Evolutionary conservation across 2,113 vertebrate genomes (phyloP).

Genomic region (Callospermophilus lateralis): DNA sequence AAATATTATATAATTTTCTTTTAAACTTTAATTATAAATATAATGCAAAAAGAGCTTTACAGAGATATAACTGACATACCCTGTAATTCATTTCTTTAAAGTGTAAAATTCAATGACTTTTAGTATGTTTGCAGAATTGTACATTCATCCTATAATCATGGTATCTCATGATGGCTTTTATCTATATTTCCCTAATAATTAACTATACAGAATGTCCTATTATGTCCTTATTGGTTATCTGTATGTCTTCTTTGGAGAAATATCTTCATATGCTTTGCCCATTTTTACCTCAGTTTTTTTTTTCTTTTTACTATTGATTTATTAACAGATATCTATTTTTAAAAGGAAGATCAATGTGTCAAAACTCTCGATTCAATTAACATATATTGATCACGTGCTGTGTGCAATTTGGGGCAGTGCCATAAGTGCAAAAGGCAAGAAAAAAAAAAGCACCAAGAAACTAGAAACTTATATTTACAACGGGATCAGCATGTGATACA

Average conservation of each 20-base stretch:
- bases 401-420: background rate
- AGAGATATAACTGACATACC: conserved; percentile 3
- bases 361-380: conserved; percentile 42
- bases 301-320: conserved; percentile 41
- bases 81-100: background rate
- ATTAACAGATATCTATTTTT: background rate
- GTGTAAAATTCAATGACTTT: background rate
- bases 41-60: background rate
- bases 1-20: conserved; percentile 28
- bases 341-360: background rate
- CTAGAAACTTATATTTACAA: background rate
- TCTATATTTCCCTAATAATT: background rate
- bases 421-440: background rate
- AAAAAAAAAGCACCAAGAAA: background rate
- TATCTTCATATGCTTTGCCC: background rate
- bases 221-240: background rate
- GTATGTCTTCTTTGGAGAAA: conserved; percentile 17
- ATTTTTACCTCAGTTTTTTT: conserved; percentile 49
- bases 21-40: background rate
- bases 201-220: background rate
- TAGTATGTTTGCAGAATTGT: background rate
- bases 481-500: background rate
- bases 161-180: conserved; percentile 2
- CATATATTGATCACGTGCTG: background rate
- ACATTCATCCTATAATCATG: background rate